phyloP scores from a whole-genome alignment of 2,113 vertebrate genomes.

The Orthonyx spaldingii region DNA sequence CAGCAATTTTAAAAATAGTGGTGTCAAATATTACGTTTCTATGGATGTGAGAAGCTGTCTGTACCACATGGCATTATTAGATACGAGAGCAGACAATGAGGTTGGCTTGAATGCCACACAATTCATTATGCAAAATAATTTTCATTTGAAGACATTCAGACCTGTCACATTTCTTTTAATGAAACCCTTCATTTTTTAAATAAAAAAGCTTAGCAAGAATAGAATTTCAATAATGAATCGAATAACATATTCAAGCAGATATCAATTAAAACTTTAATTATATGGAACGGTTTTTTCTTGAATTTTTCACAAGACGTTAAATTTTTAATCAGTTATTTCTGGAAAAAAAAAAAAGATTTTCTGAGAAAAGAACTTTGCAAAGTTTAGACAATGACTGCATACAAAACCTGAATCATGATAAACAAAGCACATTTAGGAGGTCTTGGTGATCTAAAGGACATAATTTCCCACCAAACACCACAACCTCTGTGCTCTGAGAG shows the following conservation, averaged over 20 bases:
- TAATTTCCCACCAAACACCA: not conserved
- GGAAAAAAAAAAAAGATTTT: rapidly evolving
- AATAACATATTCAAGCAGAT: not conserved
- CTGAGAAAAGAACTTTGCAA: not conserved
- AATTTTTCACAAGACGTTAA: constrained; percentile 24
- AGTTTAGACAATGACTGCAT: not conserved
- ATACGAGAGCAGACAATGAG: not conserved
- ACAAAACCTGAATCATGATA: not conserved
- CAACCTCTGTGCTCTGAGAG: not conserved
- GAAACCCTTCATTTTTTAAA: not conserved
- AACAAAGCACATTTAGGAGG: not conserved
- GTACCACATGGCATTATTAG: not conserved
- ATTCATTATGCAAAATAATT: constrained; percentile 13
- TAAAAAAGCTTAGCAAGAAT: constrained; percentile 5
- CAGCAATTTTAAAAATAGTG: not conserved
- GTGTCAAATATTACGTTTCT: not conserved
- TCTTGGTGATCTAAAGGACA: not conserved
- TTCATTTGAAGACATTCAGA: not conserved
- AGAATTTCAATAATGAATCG: not conserved
- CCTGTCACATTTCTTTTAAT: not conserved
- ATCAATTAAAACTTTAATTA: constrained; percentile 51
- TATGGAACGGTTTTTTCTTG: not conserved
- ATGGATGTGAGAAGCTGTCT: not conserved
- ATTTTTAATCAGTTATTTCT: constrained; percentile 8
- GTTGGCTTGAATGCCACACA: not conserved